Conservation (phyloP, 2,888 invertebrate genomes). For the Cacoxenus indagator region DNA sequence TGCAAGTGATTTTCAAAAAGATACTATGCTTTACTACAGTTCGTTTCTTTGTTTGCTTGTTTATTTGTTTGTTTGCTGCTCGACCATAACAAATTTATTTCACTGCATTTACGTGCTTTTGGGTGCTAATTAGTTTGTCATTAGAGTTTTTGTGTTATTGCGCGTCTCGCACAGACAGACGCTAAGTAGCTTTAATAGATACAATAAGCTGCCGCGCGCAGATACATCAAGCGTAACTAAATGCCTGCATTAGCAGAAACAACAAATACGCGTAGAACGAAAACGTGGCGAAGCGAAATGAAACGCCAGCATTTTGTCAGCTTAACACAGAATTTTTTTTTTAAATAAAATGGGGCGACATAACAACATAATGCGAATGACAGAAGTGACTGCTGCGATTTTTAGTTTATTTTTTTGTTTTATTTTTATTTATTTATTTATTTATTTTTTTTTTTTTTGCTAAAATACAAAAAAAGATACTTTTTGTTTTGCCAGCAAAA, state of each 20-base stretch:
- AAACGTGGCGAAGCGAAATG: neutral
- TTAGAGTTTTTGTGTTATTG: neutral
- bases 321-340: constrained; percentile 10
- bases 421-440: too few species aligned
- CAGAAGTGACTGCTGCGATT: neutral
- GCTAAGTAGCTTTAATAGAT: neutral
- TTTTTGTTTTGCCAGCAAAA: neutral
- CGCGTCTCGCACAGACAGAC: neutral
- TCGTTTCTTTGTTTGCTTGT: neutral
- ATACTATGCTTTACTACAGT: neutral
- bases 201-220: neutral
- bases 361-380: neutral
- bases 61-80: neutral
- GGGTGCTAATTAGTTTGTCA: constrained; percentile 9
- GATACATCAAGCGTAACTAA: constrained; percentile 1
- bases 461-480: neutral
- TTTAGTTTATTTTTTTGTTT: too few species aligned
- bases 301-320: constrained; percentile 13
- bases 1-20: neutral
- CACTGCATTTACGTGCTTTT: too few species aligned
- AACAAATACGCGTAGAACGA: neutral
- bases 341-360: neutral
- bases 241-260: constrained; percentile 12
- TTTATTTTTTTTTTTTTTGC: too few species aligned
- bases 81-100: too few species aligned